These are phyloP conservation scores for Aphidius ervi DNA, from an alignment of 1,140 invertebrate species.

Conservation along the genomic window DNA sequence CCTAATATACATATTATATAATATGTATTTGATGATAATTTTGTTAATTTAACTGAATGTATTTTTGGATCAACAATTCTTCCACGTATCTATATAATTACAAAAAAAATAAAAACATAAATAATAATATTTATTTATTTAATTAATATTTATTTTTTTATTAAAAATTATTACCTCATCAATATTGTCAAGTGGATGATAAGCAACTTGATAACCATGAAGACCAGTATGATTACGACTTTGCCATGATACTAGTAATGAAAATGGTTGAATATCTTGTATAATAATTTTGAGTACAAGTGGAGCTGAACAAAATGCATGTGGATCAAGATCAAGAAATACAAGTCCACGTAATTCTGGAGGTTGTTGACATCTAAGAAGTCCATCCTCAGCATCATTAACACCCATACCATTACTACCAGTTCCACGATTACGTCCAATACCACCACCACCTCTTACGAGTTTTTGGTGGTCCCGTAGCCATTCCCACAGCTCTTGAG, in stretches of 20 bases:
- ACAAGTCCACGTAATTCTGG: conserved; percentile 69
- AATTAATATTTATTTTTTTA: too few species aligned
- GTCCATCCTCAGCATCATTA: conserved; percentile 39
- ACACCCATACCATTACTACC: conserved; percentile 52
- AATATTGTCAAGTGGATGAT: conserved; percentile 68
- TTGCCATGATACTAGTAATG: conserved; percentile 84
- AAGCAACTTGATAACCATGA: conserved; percentile 80
- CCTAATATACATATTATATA: conserved; percentile 84
- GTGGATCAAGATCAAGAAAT: conserved; percentile 73
- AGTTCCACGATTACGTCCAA: conserved; percentile 52
- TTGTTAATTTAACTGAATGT: conserved; percentile 67
- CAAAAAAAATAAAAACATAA: neutral
- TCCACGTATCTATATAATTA: conserved; percentile 60
- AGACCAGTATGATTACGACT: conserved; percentile 83
- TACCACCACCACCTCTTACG: conserved; percentile 52
- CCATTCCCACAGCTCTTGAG: conserved; percentile 85
- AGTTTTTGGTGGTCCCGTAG: conserved; percentile 77
- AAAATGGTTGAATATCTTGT: conserved; percentile 82
- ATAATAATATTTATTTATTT: too few species aligned
- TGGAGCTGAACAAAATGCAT: conserved; percentile 77
- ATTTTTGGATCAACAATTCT: conserved; percentile 65
- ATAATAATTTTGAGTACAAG: conserved; percentile 76
- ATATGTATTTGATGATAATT: conserved; percentile 69
- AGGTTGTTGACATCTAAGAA: conserved; percentile 72
- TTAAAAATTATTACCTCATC: conserved; percentile 46